Conservation (phyloP, 2,888 invertebrate genomes). For the Globia sparganii region DNA sequence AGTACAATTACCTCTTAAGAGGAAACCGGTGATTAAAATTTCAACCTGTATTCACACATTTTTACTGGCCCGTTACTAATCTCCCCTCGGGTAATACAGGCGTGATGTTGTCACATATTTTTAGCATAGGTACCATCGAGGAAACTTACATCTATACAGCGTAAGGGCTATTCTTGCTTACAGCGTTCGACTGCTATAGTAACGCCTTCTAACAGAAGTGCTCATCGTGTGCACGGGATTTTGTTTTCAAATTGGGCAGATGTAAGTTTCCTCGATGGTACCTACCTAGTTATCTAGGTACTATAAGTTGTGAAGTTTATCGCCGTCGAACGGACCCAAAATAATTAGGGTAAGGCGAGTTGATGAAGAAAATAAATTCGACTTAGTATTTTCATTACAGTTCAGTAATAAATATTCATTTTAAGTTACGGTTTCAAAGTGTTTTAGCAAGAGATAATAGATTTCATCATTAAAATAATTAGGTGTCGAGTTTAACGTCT, state of each 20-base stretch:
- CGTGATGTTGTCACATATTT: not conserved
- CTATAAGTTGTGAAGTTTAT: constrained; percentile 28
- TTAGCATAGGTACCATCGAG: not conserved
- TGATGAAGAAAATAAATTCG: constrained; percentile 44
- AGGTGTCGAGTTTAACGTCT: constrained; percentile 9
- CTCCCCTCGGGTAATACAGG: not conserved
- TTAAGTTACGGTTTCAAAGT: constrained; percentile 17
- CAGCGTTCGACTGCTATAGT: no score
- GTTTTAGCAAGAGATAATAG: not conserved
- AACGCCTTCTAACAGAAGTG: no score
- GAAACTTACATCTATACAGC: no score
- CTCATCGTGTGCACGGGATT: no score
- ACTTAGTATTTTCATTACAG: constrained; percentile 29
- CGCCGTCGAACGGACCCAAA: constrained; percentile 16
- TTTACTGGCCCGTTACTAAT: not conserved
- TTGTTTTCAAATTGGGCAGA: no score
- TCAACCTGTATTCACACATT: no score
- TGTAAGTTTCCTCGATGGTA: no score
- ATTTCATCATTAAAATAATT: constrained; percentile 29
- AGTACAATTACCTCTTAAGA: no score
- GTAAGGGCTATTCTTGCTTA: no score
- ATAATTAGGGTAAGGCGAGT: constrained; percentile 14
- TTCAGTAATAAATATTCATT: constrained; percentile 36
- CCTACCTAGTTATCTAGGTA: no score
- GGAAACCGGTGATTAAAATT: no score